Evolutionary conservation across 2,888 invertebrate genomes (phyloP), one percentile per base, ranked within the genome.

Genomic region (Hirtodrosophila cameraria): DNA sequence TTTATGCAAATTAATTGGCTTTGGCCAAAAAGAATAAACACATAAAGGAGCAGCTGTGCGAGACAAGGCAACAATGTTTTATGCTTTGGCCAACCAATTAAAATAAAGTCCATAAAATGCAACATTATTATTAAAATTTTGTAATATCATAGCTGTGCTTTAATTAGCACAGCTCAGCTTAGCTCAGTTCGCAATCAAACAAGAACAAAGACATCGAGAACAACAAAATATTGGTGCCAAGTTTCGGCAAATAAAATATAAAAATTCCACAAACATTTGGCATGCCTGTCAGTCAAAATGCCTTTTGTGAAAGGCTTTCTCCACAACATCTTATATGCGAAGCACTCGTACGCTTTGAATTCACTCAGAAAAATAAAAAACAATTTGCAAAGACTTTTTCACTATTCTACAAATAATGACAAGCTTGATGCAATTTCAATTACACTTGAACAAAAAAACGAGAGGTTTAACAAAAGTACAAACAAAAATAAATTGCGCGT

Each of bases 1-100:
- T 69, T 74, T 86, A 83, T 83, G 83, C 75, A 76, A 83, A 83
- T 86, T 57, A 67, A 42, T 63, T 60, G 60, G 72, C 49, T 48
- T 48, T 38, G 39, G 45, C 31, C 61, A 23, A 36, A 42, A 23
- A 23, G 6, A 23, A 60, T 27, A 70, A 52, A 39, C 42, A 23
- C 27, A 45, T 9, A 15, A 25, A 43, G 36, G 20, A 48, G 38
- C 49, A 48, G 57, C 50, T 46, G 12, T 35, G 18, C 8, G 18
- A 36, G 18, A 16, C 13, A 27, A 46, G 12, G 9, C 25, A n/a
- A 23, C 25, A 16, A 39, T 43, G n/a, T 42, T 18, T 42, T 23
- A 38, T n/a, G 13, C 25, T n/a, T n/a, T 33, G 6, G 31, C 28
- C 27, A 48, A 15, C 35, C 55, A 72, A 78, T 78, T 81, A 78